Base-by-base conservation (phyloP, 2,797 vertebrate species). In the Mustela erminea region DNA sequence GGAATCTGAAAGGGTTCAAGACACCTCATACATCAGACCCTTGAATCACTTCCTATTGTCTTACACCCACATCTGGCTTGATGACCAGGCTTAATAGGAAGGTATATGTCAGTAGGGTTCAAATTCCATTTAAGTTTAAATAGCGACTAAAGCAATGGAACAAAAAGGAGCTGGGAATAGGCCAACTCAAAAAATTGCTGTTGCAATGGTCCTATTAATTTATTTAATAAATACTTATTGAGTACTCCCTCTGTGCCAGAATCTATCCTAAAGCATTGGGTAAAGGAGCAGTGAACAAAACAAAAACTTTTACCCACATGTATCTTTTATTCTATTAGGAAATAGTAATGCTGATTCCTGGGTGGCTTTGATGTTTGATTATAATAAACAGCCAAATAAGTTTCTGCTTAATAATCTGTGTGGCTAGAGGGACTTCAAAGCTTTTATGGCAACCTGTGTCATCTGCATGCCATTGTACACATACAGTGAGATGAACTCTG, bases 281-380 rank as follows among this genome's bases (percentile, higher is more conserved):
- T 64, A 46, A 62, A 80, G 75, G n/a, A n/a, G 7, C 9, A 35
- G 32, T 38, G 43, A 85, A 5, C 2, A 92, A 90, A 93, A 35
- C 21, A 32, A 75, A 56, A 56, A 64, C 32, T 7, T 64, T 27
- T 46, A 32, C 7, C 27, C 8, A 13, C 43, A 8, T 80, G 43
- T 83, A 17, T 68, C n/a, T 93, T 72, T 77, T 85, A 77, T 86
- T 90, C 58, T 87, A 56, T 8, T 38, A 80, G n/a, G 13, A 94
- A 96, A 87, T 66, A n/a, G 17, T 35, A 84, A 87, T 66, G 15
- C 14, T 75, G 29, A 78, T 80, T 89, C 17, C 49, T 21, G 43
- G n/a, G 4, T 58, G 56, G 17, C 21, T 89, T 58, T 91, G 66
- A 60, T 72, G 5, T 46, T 38, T 29, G 58, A 52, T 84, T 80